Evolutionary conservation across 2,113 vertebrate genomes (phyloP).

Genomic region (Lontra canadensis): DNA sequence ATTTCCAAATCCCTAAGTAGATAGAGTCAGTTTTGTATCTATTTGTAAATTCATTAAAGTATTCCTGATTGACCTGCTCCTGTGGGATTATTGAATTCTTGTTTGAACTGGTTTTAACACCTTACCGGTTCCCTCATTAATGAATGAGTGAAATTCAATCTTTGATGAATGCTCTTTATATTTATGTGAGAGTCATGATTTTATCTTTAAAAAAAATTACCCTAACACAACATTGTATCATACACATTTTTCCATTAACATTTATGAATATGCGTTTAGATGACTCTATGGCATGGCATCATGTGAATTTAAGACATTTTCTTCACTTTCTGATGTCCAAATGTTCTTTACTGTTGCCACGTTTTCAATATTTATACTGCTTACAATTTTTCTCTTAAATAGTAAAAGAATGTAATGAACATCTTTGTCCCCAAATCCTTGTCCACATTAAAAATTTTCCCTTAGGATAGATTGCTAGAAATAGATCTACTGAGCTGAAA

Average conservation of each 20-base stretch:
- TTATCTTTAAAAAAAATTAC: not conserved
- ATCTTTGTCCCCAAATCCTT: not conserved
- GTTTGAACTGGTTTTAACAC: slow-evolving; percentile 21
- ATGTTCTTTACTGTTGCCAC: not conserved
- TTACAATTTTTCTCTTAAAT: not conserved
- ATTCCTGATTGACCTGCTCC: not conserved
- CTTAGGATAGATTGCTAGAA: not conserved
- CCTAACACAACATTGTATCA: not conserved
- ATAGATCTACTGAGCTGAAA: not conserved
- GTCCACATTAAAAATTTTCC: not conserved
- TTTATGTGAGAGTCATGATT: not conserved
- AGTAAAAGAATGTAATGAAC: not conserved
- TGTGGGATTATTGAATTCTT: not conserved
- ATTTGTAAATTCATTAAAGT: slow-evolving; percentile 21
- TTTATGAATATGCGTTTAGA: not conserved
- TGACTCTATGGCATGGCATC: not conserved
- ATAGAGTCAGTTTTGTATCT: slow-evolving; percentile 13
- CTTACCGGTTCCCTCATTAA: not conserved
- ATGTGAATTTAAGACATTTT: not conserved
- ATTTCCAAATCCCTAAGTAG: not conserved
- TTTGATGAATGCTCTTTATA: not conserved
- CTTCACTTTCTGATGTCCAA: not conserved
- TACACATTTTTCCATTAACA: not conserved
- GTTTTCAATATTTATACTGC: not conserved
- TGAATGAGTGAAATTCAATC: slow-evolving; percentile 7